Conservation (phyloP, 2,797 vertebrate genomes). For the Prionace glauca region DNA sequence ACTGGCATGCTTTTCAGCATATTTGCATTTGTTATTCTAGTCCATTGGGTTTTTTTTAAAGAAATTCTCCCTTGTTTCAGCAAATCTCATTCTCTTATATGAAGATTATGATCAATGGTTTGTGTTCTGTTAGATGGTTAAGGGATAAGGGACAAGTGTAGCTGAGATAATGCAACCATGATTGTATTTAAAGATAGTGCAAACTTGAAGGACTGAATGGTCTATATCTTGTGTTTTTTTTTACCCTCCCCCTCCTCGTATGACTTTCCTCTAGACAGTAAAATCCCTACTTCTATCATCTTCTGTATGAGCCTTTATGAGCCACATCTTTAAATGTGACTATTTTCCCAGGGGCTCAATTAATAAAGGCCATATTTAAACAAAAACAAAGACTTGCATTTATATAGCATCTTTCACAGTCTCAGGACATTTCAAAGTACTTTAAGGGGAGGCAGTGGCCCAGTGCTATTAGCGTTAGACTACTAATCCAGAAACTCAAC, state of each 20-base stretch:
- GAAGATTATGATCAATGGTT: neutral
- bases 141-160: no score
- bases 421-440: neutral
- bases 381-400: neutral
- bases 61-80: neutral
- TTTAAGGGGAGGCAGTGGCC: no score
- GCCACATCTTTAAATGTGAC: neutral
- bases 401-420: neutral
- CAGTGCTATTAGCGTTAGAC: no score
- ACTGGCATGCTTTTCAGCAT: neutral
- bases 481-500: no score
- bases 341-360: neutral
- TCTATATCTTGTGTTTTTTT: neutral
- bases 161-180: no score
- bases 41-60: neutral
- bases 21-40: neutral
- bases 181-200: neutral
- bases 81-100: neutral
- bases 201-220: no score
- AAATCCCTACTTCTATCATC: neutral
- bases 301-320: neutral
- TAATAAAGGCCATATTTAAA: neutral
- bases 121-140: no score
- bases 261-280: neutral
- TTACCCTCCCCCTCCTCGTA: neutral